These are phyloP conservation scores for Threskiornis aethiopicus DNA, from an alignment of 2,797 vertebrate genomes.

Conservation along the genomic window DNA sequence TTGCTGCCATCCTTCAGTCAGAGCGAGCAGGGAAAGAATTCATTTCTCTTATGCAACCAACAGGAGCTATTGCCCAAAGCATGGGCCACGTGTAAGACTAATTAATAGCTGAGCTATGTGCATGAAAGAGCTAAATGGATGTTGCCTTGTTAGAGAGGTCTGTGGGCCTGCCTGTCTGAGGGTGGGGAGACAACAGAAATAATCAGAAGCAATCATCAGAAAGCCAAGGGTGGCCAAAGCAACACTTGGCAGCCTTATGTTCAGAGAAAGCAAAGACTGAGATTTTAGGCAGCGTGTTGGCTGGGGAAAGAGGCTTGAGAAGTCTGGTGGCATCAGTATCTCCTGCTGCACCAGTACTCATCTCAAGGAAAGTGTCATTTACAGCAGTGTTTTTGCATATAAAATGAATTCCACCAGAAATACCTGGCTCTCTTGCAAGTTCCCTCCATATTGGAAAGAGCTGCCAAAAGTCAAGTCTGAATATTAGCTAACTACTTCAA, in stretches of 20 bases:
- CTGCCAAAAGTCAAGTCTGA: background rate
- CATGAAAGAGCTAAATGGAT: background rate
- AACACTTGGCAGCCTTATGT: background rate
- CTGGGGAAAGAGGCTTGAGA: background rate
- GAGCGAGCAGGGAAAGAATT: background rate
- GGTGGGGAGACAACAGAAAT: background rate
- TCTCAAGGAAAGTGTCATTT: background rate
- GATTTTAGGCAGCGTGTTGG: background rate
- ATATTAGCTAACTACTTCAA: conserved; percentile 1
- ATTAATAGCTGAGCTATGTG: background rate
- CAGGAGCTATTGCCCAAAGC: background rate
- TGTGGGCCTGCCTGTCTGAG: background rate
- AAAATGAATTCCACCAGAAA: background rate
- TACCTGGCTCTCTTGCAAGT: background rate
- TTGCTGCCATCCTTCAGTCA: conserved; percentile 27
- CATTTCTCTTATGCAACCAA: background rate
- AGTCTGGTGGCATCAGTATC: background rate
- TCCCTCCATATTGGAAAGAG: background rate
- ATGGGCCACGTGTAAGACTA: rapidly evolving
- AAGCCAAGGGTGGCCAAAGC: background rate
- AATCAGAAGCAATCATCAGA: background rate
- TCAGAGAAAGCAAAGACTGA: background rate
- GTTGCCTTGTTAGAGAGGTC: background rate
- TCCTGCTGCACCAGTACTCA: background rate
- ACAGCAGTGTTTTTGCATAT: background rate